Conservation (phyloP, 2,888 invertebrate species). For the Hydraecia micacea region DNA sequence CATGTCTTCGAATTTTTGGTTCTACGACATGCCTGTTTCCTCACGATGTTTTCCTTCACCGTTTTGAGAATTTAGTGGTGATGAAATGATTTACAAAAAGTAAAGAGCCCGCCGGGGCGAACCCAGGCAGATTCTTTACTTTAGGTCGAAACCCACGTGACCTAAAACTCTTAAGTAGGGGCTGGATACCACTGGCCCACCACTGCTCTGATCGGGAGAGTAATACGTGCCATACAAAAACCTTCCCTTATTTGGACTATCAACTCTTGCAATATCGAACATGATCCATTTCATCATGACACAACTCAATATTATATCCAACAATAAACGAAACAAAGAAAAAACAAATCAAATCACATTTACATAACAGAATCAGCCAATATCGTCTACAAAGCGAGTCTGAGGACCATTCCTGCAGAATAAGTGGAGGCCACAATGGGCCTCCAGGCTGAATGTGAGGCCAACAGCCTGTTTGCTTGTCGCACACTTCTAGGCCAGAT, state of each 20-base stretch:
- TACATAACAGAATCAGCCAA: constrained; percentile 23
- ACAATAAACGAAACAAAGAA: constrained; percentile 18
- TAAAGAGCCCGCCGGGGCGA: neutral
- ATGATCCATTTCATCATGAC: neutral
- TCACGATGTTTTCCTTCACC: neutral
- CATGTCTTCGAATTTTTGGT: neutral
- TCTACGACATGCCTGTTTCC: neutral
- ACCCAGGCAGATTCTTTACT: no score
- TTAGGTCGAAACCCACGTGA: no score
- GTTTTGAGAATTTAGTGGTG: neutral
- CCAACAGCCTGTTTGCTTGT: constrained; percentile 62
- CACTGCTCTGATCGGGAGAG: no score
- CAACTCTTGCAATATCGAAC: neutral
- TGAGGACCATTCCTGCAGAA: constrained; percentile 36
- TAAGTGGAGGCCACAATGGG: constrained; percentile 55
- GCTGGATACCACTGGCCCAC: no score
- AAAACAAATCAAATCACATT: constrained; percentile 11
- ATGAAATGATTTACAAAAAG: neutral
- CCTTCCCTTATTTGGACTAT: neutral
- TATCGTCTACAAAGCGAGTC: constrained; percentile 20
- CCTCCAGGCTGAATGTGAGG: constrained; percentile 45
- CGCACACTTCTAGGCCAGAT: constrained; percentile 60
- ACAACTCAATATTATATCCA: neutral
- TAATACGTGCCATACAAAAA: no score
- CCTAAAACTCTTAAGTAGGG: no score